A percentile compares a stretch with the other conserved stretches of the same genome.
Evolutionary conservation across 2,888 invertebrate species (phyloP).

Genomic region (Nemapogon koenigi): DNA sequence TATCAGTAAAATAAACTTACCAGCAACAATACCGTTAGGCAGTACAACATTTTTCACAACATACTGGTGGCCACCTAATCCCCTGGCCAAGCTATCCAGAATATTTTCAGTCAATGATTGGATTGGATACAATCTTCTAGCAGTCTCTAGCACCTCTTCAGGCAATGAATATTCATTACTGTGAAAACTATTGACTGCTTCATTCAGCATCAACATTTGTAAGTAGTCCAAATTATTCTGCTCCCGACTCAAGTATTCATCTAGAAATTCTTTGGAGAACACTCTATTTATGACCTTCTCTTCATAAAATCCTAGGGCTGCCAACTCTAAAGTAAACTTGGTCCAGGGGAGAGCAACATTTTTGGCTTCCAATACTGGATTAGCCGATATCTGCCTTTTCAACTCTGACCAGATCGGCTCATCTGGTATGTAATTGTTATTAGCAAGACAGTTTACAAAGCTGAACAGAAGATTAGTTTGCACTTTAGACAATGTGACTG

Average conservation of each 20-base stretch:
- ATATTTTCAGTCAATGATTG: constrained; percentile 41
- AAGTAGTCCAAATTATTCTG: constrained; percentile 47
- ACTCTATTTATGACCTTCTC: constrained; percentile 55
- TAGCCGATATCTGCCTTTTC: constrained; percentile 37
- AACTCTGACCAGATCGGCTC: constrained; percentile 55
- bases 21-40: constrained; percentile 60
- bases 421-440: constrained; percentile 66
- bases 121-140: constrained; percentile 31
- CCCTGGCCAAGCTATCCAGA: constrained; percentile 48
- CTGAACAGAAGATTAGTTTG: constrained; percentile 45
- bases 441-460: constrained; percentile 61
- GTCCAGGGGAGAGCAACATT: constrained; percentile 53
- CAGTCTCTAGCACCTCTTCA: constrained; percentile 33
- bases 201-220: constrained; percentile 60
- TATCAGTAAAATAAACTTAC: constrained; percentile 30
- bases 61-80: constrained; percentile 64
- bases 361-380: constrained; percentile 38
- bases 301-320: constrained; percentile 65
- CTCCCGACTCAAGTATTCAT: constrained; percentile 34
- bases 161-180: constrained; percentile 39
- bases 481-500: constrained; percentile 35
- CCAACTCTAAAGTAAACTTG: constrained; percentile 61
- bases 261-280: constrained; percentile 55
- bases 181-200: constrained; percentile 56
- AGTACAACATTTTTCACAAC: constrained; percentile 59